Evolutionary conservation across 2,888 invertebrate genomes (phyloP).

Genomic region (Graphium colonna): DNA sequence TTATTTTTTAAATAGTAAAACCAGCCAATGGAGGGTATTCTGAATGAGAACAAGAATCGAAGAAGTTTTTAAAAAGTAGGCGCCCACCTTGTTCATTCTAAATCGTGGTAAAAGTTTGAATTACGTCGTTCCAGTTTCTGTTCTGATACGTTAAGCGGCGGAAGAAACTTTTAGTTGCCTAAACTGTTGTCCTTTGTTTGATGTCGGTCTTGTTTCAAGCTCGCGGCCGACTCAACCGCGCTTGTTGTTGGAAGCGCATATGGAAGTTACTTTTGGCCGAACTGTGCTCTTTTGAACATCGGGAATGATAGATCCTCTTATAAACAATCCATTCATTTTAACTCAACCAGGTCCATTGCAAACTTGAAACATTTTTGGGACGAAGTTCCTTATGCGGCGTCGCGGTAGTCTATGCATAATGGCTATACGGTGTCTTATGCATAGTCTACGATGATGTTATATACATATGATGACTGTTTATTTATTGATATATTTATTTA

Average conservation of each 20-base stretch:
- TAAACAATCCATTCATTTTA: background rate
- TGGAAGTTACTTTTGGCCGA: background rate
- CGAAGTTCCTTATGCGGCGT: too few relatives aligned
- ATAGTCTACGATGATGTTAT: too few relatives aligned
- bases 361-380: background rate
- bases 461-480: too few relatives aligned
- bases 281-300: background rate
- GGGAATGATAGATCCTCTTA: background rate
- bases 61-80: conserved; percentile 11
- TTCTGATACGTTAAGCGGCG: background rate
- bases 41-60: conserved; percentile 11
- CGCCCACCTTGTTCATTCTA: conserved; percentile 22
- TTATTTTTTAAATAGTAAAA: conserved; percentile 17
- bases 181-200: conserved; percentile 7
- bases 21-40: conserved; percentile 1
- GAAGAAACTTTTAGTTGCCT: background rate
- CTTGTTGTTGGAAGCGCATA: background rate
- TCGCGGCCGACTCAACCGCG: background rate
- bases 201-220: conserved; percentile 1
- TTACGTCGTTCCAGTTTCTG: conserved; percentile 28
- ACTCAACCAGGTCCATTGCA: background rate
- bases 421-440: too few relatives aligned
- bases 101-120: conserved; percentile 43
- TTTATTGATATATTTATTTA: too few relatives aligned
- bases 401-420: too few relatives aligned